Percentiles rank a stretch among this genome's conserved stretches.
Evolutionary conservation across 1,140 invertebrate genomes (phyloP).

Genomic region (Latrodectus geometricus): DNA sequence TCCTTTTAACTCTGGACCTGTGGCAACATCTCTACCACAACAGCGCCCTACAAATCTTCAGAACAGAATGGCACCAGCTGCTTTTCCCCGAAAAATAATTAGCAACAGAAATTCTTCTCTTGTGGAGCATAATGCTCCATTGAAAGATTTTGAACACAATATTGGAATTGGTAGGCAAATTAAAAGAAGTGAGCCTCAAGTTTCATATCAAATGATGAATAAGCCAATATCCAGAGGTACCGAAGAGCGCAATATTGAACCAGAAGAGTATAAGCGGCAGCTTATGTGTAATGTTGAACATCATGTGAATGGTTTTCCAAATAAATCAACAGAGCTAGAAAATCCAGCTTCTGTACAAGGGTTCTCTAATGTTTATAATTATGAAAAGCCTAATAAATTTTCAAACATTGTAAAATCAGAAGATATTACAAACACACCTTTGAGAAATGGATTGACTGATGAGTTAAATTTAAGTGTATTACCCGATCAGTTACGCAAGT

Average conservation of each 20-base stretch:
- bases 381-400: constrained; percentile 37
- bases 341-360: constrained; percentile 9
- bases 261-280: constrained; percentile 24
- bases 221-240: background rate
- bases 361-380: constrained; percentile 9
- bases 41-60: constrained; percentile 1
- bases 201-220: background rate
- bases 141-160: constrained; percentile 42
- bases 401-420: constrained; percentile 24
- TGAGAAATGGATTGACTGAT: constrained; percentile 25
- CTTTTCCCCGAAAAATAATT: constrained; percentile 25
- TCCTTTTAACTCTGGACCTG: constrained; percentile 19
- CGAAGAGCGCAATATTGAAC: constrained; percentile 17
- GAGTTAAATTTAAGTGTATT: constrained; percentile 21
- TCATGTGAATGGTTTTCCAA: constrained; percentile 1
- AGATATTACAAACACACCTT: constrained; percentile 1
- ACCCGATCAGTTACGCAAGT: constrained; percentile 8
- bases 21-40: constrained; percentile 6
- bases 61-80: background rate
- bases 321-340: constrained; percentile 5
- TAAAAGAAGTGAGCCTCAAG: constrained; percentile 24
- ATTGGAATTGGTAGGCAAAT: background rate
- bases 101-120: background rate
- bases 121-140: background rate
- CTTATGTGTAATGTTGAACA: constrained; percentile 31